phyloP scores from a whole-genome alignment of 2,888 invertebrate species.

The Sinodicranocentrus sp. region DNA sequence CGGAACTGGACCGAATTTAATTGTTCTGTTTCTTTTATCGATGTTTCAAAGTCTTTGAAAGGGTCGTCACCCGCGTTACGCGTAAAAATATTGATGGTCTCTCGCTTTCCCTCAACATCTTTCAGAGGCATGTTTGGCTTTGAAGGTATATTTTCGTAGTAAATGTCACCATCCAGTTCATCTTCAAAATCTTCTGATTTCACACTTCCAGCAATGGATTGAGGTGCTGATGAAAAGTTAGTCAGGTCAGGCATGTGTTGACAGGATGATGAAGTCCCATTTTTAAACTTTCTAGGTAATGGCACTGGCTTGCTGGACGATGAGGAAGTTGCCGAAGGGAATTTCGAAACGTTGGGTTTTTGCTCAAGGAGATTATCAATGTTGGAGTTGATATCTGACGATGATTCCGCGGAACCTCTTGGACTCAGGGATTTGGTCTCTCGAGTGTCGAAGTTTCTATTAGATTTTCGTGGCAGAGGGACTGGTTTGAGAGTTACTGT shows the following conservation, averaged over 20 bases:
- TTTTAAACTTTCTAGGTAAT: conserved; percentile 66
- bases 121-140: conserved; percentile 35
- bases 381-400: conserved; percentile 63
- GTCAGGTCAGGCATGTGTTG: conserved; percentile 52
- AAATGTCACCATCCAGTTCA: conserved; percentile 53
- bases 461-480: conserved; percentile 64
- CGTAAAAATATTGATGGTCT: conserved; percentile 73
- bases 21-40: conserved; percentile 65
- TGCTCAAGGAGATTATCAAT: conserved; percentile 53
- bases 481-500: conserved; percentile 56
- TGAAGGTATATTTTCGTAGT: conserved; percentile 49
- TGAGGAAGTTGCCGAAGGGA: background rate
- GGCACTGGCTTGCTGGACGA: conserved; percentile 70
- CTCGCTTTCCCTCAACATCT: conserved; percentile 55
- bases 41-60: conserved; percentile 74
- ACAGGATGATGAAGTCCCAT: conserved; percentile 31
- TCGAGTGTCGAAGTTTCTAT: conserved; percentile 51
- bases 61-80: conserved; percentile 68
- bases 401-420: conserved; percentile 18
- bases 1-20: conserved; percentile 57
- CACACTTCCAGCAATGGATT: conserved; percentile 41
- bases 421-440: conserved; percentile 50
- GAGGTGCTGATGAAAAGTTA: conserved; percentile 40
- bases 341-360: conserved; percentile 53
- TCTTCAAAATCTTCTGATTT: conserved; percentile 60